phyloP scores from a whole-genome alignment of 2,113 vertebrate species.

The Pelmatolapia mariae region DNA sequence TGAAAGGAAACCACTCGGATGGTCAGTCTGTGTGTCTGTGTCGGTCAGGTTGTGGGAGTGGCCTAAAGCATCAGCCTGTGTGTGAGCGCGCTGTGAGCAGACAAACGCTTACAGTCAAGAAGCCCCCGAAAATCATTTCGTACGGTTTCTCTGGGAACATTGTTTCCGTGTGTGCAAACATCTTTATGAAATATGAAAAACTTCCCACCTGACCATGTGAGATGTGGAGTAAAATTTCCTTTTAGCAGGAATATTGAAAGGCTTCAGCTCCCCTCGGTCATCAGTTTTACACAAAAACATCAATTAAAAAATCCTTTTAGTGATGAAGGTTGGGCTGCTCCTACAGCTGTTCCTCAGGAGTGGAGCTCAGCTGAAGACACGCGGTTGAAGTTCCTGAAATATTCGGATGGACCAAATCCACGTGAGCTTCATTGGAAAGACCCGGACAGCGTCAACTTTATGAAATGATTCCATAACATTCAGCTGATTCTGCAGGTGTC shows the following conservation, averaged over 20 bases:
- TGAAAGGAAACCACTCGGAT: not conserved
- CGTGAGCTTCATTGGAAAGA: fast-evolving
- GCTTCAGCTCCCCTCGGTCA: not conserved
- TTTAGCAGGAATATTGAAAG: not conserved
- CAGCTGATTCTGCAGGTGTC: not conserved
- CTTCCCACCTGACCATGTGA: not conserved
- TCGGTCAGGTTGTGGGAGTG: not conserved
- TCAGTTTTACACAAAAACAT: not conserved
- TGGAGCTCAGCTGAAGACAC: not conserved
- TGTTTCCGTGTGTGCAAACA: fast-evolving
- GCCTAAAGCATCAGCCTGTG: not conserved
- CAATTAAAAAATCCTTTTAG: not conserved
- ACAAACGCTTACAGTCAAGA: not conserved
- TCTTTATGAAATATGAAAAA: not conserved
- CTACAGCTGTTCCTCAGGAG: not conserved
- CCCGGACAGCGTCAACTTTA: fast-evolving
- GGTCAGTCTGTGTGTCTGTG: not conserved
- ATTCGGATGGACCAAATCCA: fast-evolving
- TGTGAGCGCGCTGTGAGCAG: not conserved
- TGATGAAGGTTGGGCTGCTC: not conserved
- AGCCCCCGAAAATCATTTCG: not conserved
- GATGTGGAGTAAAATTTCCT: not conserved
- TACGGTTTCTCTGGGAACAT: not conserved
- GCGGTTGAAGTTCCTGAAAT: not conserved
- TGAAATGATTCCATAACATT: not conserved